Conservation (phyloP, 2,113 vertebrate genomes). For the Fregata magnificens region DNA sequence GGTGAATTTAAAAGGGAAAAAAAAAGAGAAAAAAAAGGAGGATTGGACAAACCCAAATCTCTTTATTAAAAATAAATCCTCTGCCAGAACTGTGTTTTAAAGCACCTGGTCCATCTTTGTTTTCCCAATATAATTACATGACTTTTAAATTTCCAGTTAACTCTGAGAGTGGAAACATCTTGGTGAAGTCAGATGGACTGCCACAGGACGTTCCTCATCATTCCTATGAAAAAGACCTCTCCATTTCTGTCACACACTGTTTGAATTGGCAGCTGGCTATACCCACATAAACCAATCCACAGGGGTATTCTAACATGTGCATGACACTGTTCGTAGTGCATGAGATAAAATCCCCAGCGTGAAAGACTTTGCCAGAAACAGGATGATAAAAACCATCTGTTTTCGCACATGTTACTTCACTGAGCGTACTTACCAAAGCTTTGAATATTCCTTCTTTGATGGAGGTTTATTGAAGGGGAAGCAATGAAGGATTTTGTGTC, state of each 20-base stretch:
- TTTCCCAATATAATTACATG: neutral
- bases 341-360: neutral
- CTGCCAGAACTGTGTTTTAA: neutral
- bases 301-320: slow-evolving; percentile 16
- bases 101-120: neutral
- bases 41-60: neutral
- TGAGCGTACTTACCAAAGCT: neutral
- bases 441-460: neutral
- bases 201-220: neutral
- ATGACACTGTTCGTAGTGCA: neutral
- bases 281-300: neutral
- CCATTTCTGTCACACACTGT: neutral
- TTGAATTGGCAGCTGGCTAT: slow-evolving; percentile 27
- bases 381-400: slow-evolving; percentile 42
- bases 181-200: neutral
- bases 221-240: neutral
- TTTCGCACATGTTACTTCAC: neutral
- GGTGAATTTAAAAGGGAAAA: neutral
- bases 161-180: neutral
- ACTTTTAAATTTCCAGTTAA: neutral
- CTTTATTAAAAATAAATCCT: neutral
- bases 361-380: neutral
- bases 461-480: neutral
- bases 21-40: neutral
- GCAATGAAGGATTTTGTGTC: neutral